Base-by-base conservation (phyloP, 2,113 vertebrate species). In the Rhagologus leucostigma region DNA sequence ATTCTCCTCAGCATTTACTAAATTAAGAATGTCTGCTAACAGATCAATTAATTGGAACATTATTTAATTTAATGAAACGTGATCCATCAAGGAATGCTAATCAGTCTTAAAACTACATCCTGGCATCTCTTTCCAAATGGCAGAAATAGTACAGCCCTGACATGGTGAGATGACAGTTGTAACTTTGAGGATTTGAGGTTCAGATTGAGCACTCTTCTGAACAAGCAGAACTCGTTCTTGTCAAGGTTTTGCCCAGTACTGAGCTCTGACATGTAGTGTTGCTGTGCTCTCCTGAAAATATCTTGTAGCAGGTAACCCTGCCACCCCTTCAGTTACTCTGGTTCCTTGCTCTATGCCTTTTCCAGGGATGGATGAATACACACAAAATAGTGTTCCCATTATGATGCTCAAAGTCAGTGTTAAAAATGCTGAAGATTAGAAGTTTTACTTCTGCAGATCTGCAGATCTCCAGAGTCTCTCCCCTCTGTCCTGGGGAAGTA, bases 1-100 rank as follows among this genome's bases (percentile, higher is more conserved):
- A 97, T 98, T 97, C 96, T 96, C 91, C 92, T 95, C 90, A 76
- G 78, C 93, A 20, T 97, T 98, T 97, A 95, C 97, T 98, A 97
- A 98, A 98, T 98, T 97, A 97, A 96, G 93, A 97, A 97, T 97
- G 96, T 97, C 97, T 98, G 96, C 97, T 98, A 98, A 98, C 95
- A 97, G 97, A 98, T 97, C 92, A 93, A 97, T 98, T 98, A 97
- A 97, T 98, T 96, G 97, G 90, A 96, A 82, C 91, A 97, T 97
- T 97, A 98, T 97, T 98, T 98, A 98, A 98, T 98, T 97, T 98
- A 97, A 96, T 97, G 92, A 97, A 97, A 95, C 44, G n/a, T 94
- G 85, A 97, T 97, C 92, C 68, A 63, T 94, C 96, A 97, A 91
- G 93, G 78, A 98, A 95, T 39, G 16, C 92, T 97, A 97, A 97